Base-by-base conservation (phyloP, 2,888 invertebrate species). In the Oxystoma pomonae region DNA sequence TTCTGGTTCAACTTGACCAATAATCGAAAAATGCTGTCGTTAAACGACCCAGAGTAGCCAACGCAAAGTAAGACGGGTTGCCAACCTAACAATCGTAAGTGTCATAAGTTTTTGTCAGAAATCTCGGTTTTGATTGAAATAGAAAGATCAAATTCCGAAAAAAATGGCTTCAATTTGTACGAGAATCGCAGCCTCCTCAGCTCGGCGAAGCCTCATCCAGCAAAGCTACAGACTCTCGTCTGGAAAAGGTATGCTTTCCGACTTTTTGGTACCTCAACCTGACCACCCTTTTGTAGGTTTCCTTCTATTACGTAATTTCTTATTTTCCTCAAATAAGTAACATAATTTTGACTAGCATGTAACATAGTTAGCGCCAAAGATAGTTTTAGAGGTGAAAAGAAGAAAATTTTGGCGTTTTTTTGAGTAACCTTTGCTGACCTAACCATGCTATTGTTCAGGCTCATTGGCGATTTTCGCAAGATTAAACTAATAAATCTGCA, bases 91-190 rank as follows among this genome's bases (percentile, higher is more conserved):
- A n/a, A n/a, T n/a, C n/a, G n/a, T n/a, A n/a, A n/a, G n/a, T n/a
- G n/a, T n/a, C n/a, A n/a, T n/a, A n/a, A n/a, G n/a, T n/a, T 53
- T 5, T n/a, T 53, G 53, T 53, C 53, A 53, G 50, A 58, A 58
- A 58, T 49, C 16, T 51, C 52, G 18, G 1, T 12, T 53, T 35
- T 55, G 49, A 9, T 58, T 49, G 21, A 61, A 12, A 19, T 52
- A 22, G 52, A 22, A 55, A 61, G 12, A 35, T 35, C 35, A 12
- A 35, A 35, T 53, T 5, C 19, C 12, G 16, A 74, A 84, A n/a
- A n/a, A 84, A 86, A 91, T 91, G 90, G 90, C 90, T 82, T 88
- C 90, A 73, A 81, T 90, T 78, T 90, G 88, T 83, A 86, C 88
- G 82, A 87, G 88, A 84, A 83, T 89, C 80, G 81, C 86, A 75